phyloP scores from a whole-genome alignment of 2,888 invertebrate genomes.

The Lithophane semibrunnea region DNA sequence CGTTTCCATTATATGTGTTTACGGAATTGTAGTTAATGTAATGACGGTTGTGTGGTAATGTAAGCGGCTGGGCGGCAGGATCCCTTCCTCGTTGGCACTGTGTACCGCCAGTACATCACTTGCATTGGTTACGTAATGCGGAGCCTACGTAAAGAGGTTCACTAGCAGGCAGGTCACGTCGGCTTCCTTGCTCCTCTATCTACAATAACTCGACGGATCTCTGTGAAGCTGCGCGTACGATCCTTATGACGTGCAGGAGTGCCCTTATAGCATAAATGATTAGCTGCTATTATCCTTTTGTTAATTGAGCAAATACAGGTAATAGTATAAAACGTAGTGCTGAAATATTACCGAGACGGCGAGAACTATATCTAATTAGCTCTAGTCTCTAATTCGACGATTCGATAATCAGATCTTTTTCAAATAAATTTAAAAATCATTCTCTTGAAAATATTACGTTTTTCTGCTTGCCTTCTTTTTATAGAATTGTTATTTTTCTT shows the following conservation, averaged over 20 bases:
- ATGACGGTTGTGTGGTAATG: slow-evolving; percentile 64
- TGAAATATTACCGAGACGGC: not conserved
- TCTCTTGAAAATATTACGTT: too few relatives aligned
- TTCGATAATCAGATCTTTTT: too few relatives aligned
- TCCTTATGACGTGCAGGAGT: slow-evolving; percentile 68
- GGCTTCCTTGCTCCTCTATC: slow-evolving; percentile 66
- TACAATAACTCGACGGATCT: slow-evolving; percentile 55
- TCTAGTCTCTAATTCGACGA: too few relatives aligned
- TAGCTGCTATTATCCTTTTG: slow-evolving; percentile 50
- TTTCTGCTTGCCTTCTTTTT: too few relatives aligned
- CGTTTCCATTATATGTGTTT: slow-evolving; percentile 61
- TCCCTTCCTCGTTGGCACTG: slow-evolving; percentile 82
- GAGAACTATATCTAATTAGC: not conserved
- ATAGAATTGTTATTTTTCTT: not conserved
- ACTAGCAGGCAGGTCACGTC: slow-evolving; percentile 75
- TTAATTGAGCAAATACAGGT: slow-evolving; percentile 20
- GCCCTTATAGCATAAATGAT: slow-evolving; percentile 60
- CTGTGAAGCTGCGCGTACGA: slow-evolving; percentile 60
- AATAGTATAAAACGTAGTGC: not conserved
- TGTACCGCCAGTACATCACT: slow-evolving; percentile 65
- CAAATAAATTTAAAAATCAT: too few relatives aligned
- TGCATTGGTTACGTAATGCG: slow-evolving; percentile 77
- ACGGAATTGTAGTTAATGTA: slow-evolving; percentile 63
- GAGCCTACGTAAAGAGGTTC: slow-evolving; percentile 70
- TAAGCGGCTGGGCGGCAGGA: slow-evolving; percentile 65